A percentile compares a stretch with the other conserved stretches of the same genome.
Evolutionary conservation across 1,140 invertebrate species (phyloP).

Genomic region (Leptopilina boulardi): DNA sequence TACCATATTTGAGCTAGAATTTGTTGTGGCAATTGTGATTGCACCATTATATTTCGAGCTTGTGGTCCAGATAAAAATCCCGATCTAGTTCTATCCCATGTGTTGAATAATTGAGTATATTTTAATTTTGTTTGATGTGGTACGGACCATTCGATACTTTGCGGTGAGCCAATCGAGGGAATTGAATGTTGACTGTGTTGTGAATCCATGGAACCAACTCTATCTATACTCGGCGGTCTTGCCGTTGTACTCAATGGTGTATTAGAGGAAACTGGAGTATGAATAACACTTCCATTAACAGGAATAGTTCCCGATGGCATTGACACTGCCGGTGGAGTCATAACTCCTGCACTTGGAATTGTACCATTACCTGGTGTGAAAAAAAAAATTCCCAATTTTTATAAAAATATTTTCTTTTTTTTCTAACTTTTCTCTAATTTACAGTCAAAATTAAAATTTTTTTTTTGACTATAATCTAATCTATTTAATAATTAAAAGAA

Average conservation of each 20-base stretch:
- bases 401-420: background rate
- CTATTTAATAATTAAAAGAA: too few species aligned
- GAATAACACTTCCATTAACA: conserved; percentile 63
- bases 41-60: conserved; percentile 95
- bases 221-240: conserved; percentile 74
- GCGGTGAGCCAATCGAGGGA: conserved; percentile 70
- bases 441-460: too few species aligned
- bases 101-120: conserved; percentile 97
- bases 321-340: conserved; percentile 49
- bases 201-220: conserved; percentile 73
- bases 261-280: conserved; percentile 72
- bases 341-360: conserved; percentile 55
- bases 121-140: conserved; percentile 93
- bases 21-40: conserved; percentile 92
- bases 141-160: conserved; percentile 87
- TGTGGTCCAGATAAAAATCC: conserved; percentile 94
- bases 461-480: too few species aligned
- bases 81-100: conserved; percentile 89
- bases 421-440: too few species aligned
- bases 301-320: conserved; percentile 49
- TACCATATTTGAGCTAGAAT: conserved; percentile 97
- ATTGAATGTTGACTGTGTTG: conserved; percentile 70
- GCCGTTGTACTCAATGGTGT: conserved; percentile 75
- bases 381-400: conserved; percentile 37
- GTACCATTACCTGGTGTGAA: conserved; percentile 52